A percentile compares a stretch with the other conserved stretches of the same genome.
These are phyloP conservation scores for Ligdia adustata DNA, from an alignment of 2,888 invertebrate species.

Conservation along the genomic window DNA sequence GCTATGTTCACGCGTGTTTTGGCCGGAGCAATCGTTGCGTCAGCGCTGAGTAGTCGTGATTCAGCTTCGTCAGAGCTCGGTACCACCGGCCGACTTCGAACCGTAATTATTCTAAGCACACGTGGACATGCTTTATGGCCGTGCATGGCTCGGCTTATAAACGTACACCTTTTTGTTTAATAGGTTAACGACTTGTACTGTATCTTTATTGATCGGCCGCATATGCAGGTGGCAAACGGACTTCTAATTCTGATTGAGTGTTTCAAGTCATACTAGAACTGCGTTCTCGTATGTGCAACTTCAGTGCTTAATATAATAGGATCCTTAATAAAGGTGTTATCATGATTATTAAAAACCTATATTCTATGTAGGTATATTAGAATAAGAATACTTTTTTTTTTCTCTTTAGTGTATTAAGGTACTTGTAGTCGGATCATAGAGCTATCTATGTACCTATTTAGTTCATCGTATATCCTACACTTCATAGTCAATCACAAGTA, in stretches of 20 bases:
- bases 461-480: conserved; percentile 23
- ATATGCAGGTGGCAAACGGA: conserved; percentile 45
- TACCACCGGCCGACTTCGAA: conserved; percentile 46
- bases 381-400: no score
- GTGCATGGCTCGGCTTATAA: conserved; percentile 67
- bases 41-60: conserved; percentile 68
- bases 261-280: conserved; percentile 29
- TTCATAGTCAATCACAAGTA: conserved; percentile 38
- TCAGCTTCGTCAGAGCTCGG: conserved; percentile 65
- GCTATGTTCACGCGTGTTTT: conserved; percentile 43
- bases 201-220: conserved; percentile 65
- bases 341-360: no score
- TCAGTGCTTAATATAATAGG: neutral
- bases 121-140: conserved; percentile 73
- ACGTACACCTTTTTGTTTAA: conserved; percentile 70
- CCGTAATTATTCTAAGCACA: conserved; percentile 78
- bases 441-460: conserved; percentile 9
- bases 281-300: neutral
- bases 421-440: no score
- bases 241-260: conserved; percentile 24
- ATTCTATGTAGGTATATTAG: no score
- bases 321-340: conserved; percentile 1
- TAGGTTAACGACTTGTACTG: conserved; percentile 71
- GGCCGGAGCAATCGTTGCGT: conserved; percentile 58
- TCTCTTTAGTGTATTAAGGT: no score